A percentile compares a stretch with the other conserved stretches of the same genome.
Evolutionary conservation across 2,888 invertebrate genomes (phyloP).

Genomic region (Mythimna lalbum): DNA sequence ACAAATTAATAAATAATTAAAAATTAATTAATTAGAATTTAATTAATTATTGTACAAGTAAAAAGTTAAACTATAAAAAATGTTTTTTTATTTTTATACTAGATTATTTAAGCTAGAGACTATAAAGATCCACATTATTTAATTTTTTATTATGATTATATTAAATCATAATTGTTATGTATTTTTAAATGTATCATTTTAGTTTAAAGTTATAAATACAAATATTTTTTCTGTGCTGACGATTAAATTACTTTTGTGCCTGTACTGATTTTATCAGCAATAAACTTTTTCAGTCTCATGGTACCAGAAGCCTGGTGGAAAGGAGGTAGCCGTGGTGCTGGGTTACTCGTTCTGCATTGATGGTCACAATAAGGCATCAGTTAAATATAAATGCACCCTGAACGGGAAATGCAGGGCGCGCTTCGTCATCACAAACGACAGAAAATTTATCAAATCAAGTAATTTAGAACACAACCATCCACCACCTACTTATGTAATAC

Average conservation of each 20-base stretch:
- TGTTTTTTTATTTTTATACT: background rate
- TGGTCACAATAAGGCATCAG: background rate
- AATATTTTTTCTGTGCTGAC: too few species aligned
- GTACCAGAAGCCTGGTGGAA: slow-evolving; percentile 61
- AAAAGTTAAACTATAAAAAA: background rate
- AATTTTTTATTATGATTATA: background rate
- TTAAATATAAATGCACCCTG: slow-evolving; percentile 20
- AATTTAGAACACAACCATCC: slow-evolving; percentile 23
- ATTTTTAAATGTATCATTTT: too few species aligned
- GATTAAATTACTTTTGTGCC: too few species aligned
- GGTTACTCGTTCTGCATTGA: slow-evolving; percentile 68
- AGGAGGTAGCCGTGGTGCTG: slow-evolving; percentile 66
- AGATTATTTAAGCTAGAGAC: background rate
- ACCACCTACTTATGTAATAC: slow-evolving; percentile 3
- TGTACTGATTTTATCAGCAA: too few species aligned
- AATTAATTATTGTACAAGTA: too few species aligned
- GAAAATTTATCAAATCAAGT: slow-evolving; percentile 1
- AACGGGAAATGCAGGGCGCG: slow-evolving; percentile 29
- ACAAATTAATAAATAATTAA: too few species aligned
- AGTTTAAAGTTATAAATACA: too few species aligned
- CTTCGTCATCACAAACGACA: slow-evolving; percentile 29
- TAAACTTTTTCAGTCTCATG: slow-evolving; percentile 39
- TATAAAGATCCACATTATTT: background rate
- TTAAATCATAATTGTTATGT: too few species aligned
- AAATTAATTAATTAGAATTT: too few species aligned